A percentile compares a stretch with the other conserved stretches of the same genome.
Conservation (phyloP, 2,113 vertebrate genomes). For the Leptodactylus fuscus region DNA sequence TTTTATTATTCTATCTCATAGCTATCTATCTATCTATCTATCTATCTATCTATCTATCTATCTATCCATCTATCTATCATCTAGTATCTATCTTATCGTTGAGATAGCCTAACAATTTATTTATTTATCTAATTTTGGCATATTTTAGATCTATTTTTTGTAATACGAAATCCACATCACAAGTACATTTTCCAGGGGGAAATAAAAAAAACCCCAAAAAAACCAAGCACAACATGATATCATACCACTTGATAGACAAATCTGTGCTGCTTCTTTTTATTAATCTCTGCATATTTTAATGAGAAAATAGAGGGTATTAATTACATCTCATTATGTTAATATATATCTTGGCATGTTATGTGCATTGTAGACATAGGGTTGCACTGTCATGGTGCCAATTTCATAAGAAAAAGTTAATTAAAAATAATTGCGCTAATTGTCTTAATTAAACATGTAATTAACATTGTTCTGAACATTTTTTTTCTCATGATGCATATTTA, state of each 20-base stretch:
- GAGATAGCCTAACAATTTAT: no score
- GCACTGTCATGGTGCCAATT: conserved; percentile 53
- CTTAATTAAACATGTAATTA: conserved; percentile 59
- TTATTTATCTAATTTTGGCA: not conserved
- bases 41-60: not conserved
- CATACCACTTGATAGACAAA: conserved; percentile 19
- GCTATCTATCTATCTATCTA: not conserved
- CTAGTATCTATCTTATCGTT: not conserved
- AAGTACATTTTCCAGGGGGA: not conserved
- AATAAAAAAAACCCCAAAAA: conserved; percentile 1
- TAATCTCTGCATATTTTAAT: conserved; percentile 40
- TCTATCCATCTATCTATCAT: not conserved
- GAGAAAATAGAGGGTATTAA: conserved; percentile 49
- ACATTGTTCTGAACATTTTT: conserved; percentile 54
- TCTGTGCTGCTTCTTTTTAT: conserved; percentile 44
- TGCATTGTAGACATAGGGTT: conserved; percentile 51
- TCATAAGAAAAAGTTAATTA: conserved; percentile 58
- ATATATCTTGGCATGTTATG: conserved; percentile 44
- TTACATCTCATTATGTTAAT: conserved; percentile 59
- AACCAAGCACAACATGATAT: not conserved
- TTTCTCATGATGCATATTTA: conserved; percentile 45
- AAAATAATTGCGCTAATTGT: conserved; percentile 57
- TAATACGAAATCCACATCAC: not conserved
- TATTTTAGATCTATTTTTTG: no score
- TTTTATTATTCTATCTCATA: not conserved